Evolutionary conservation across 2,797 vertebrate genomes (phyloP), one percentile per base, ranked within the genome.

Genomic region (Sus cebifrons): DNA sequence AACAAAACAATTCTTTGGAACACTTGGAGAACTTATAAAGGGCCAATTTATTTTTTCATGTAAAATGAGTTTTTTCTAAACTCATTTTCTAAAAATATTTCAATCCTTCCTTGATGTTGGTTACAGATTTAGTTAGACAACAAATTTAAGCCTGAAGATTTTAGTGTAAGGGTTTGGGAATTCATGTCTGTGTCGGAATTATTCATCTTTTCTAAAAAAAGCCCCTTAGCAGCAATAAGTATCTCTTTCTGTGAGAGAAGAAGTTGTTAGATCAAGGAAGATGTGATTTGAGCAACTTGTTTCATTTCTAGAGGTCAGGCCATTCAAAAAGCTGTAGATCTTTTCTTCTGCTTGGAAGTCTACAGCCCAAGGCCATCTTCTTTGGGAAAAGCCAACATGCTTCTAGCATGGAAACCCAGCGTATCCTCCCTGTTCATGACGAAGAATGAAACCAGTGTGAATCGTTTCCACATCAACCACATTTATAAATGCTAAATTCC

Each of bases 81-180:
- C 1, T 88, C 89, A 6, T 70, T 77, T 68, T 85, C 77, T 83
- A 94, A 95, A 82, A 86, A 49, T 88, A 93, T 21, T 27, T 84
- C 7, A 25, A 27, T 25, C 4, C 21, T 5, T 23, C 17, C 73
- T 12, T 83, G 20, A 85, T 44, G 44, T 32, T 32, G 32, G 44
- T 49, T 91, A 58, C 15, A 75, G 20, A 44, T 58, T 89, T 89
- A 94, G 21, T 89, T 89, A 94, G 21, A 81, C 25, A 81, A 40
- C 52, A 85, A 93, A 93, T 85, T 73, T 68, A 91, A 70, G 3
- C 6, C 40, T 83, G 40, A 77, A 25, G 2, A 74, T 92, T 89
- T 89, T 67, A 92, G 36, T 78, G 21, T 29, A 62, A 74, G 17
- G 7, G 9, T 36, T 58, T 91, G 71, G 88, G 17, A n/a, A 91